These are phyloP conservation scores for Xenops minutus DNA, from an alignment of 2,797 vertebrate genomes.

Conservation along the genomic window DNA sequence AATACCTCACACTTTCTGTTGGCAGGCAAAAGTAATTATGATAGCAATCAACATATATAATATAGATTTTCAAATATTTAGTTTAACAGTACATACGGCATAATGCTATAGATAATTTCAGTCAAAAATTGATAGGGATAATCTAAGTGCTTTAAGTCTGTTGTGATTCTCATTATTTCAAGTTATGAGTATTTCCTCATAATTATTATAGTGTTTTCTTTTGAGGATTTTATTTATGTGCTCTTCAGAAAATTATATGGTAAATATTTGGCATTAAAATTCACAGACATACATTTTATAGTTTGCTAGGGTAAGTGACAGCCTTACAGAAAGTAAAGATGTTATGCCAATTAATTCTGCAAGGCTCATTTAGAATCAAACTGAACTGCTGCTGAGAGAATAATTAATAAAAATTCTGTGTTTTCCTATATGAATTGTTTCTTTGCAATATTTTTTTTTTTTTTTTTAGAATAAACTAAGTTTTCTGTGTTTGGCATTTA, in stretches of 20 bases:
- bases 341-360: background rate
- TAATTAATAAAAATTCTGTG: background rate
- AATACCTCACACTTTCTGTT: background rate
- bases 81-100: background rate
- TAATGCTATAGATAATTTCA: background rate
- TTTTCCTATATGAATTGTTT: background rate
- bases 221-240: background rate
- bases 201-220: background rate
- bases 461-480: background rate
- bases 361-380: background rate
- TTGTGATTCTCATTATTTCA: background rate
- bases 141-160: background rate
- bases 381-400: background rate
- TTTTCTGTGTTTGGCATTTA: background rate
- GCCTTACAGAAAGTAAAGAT: background rate
- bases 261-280: background rate
- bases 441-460: background rate
- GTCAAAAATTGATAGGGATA: background rate
- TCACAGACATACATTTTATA: background rate
- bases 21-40: background rate
- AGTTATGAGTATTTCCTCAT: background rate
- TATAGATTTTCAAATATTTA: background rate
- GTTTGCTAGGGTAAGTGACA: background rate
- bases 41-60: background rate
- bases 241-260: background rate